phyloP scores from a whole-genome alignment of 2,888 invertebrate species.

The Synergus itoensis region DNA sequence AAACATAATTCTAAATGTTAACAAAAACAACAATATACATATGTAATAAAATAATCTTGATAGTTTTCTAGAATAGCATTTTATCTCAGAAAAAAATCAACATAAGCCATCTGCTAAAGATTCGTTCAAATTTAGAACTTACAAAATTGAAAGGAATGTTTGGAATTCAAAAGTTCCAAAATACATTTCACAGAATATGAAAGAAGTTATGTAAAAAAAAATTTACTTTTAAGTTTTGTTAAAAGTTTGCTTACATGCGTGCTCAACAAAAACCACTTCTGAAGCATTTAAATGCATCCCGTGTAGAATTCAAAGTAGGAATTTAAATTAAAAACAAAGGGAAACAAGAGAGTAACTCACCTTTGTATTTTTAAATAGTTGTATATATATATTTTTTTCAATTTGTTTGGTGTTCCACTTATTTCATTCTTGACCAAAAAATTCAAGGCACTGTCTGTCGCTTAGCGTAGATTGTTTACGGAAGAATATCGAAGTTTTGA shows the following conservation, averaged over 20 bases:
- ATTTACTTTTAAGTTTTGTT: not conserved
- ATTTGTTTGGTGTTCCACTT: not conserved
- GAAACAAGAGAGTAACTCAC: slow-evolving; percentile 11
- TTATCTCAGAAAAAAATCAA: not conserved
- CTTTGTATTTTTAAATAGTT: slow-evolving; percentile 9
- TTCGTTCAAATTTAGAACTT: slow-evolving; percentile 33
- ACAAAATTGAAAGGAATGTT: slow-evolving; percentile 36
- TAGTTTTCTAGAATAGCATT: not conserved
- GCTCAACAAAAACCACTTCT: not conserved
- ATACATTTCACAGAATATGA: slow-evolving; percentile 7
- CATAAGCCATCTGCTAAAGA: slow-evolving; percentile 5
- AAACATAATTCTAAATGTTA: too few species aligned
- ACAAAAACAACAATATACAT: too few species aligned
- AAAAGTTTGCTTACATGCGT: too few species aligned
- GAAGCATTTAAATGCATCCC: not conserved
- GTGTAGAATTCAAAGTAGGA: not conserved
- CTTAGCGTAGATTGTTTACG: slow-evolving; percentile 19
- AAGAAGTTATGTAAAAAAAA: slow-evolving; percentile 15
- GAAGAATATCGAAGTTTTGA: slow-evolving; percentile 14
- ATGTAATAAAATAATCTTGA: not conserved
- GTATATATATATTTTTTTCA: not conserved
- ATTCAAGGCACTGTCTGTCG: not conserved
- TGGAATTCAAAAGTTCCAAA: slow-evolving; percentile 22
- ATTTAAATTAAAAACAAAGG: not conserved
- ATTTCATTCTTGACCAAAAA: not conserved